Base-by-base conservation (phyloP, 2,888 invertebrate species). In the Folsomia manolachei region DNA sequence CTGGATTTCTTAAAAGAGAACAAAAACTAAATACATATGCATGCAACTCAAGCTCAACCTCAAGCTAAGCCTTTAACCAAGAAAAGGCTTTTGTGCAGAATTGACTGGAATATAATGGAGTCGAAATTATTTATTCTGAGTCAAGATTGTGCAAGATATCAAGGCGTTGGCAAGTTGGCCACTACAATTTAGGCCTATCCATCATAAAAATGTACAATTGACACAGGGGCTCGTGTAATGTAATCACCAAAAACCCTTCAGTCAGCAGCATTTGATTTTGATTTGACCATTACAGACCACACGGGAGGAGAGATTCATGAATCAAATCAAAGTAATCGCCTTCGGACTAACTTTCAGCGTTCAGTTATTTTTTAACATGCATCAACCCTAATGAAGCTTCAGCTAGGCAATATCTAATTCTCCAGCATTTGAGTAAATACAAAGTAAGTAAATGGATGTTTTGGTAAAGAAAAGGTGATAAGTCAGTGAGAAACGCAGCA, bases 391-490 rank as follows among this genome's bases (percentile, higher is more conserved):
- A 18, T 56, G 19, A 56, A 56, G 14, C 39, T 14, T 19, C 18
- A 56, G n/a, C 21, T 14, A 56, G 4, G n/a, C 21, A 21, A 56
- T 4, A 4, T 18, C 56, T 56, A 21, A 7, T 56, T 9, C 39
- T 4, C 39, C 39, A 39, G 7, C 4, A 14, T 39, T 39, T 39
- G 39, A 39, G 39, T 39, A 39, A 39, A 14, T 39, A 66, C 39
- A 66, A 14, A 39, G 39, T 39, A 39, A 39, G 39, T 39, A 66
- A 66, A 66, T 52, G 66, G 23, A 39, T 39, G 66, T 39, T 66
- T 64, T 64, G 23, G 26, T 9, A n/a, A 18, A 27, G 27, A 60
- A 61, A 71, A 66, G 72, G 75, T 75, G 72, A 75, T 75, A 75
- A 75, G 56, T 18, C 56, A 56, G 56, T 56, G 56, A 18, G 18